Conservation (phyloP, 1,140 invertebrate species). For the Caenorhabditis brenneri region DNA sequence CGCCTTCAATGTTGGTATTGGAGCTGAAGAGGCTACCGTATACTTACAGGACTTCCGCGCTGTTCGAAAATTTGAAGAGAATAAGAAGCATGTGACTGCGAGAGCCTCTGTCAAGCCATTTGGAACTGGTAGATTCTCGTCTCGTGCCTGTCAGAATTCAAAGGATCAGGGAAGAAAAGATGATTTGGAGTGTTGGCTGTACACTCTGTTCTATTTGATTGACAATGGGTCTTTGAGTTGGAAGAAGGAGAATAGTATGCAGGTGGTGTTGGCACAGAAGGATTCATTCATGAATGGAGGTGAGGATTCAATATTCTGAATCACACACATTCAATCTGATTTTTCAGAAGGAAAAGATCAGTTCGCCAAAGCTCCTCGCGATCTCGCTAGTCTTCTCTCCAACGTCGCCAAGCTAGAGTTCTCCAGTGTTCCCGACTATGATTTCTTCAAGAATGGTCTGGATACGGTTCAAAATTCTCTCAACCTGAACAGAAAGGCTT, state of each 20-base stretch:
- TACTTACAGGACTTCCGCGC: neutral
- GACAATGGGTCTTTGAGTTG: neutral
- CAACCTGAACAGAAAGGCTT: neutral
- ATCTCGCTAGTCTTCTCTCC: neutral
- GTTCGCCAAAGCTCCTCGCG: neutral
- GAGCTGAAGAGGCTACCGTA: neutral
- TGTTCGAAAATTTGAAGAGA: neutral
- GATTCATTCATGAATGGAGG: conserved; percentile 1
- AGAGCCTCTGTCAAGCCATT: neutral
- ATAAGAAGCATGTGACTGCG: conserved; percentile 7
- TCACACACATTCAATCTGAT: too few relatives aligned
- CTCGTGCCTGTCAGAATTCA: neutral
- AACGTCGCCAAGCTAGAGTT: neutral
- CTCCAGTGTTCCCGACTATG: neutral
- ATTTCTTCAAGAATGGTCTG: neutral
- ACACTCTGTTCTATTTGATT: neutral
- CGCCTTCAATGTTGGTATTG: neutral
- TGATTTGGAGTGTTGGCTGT: conserved; percentile 30
- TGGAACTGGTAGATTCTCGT: neutral
- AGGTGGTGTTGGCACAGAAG: neutral
- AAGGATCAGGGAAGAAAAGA: conserved; percentile 15
- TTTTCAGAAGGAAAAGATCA: conserved; percentile 10
- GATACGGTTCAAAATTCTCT: neutral
- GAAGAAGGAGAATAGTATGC: neutral
- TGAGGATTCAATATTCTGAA: neutral